A percentile compares a stretch with the other conserved stretches of the same genome.
Conservation (phyloP, 2,113 vertebrate species). For the Cepphus grylle region DNA sequence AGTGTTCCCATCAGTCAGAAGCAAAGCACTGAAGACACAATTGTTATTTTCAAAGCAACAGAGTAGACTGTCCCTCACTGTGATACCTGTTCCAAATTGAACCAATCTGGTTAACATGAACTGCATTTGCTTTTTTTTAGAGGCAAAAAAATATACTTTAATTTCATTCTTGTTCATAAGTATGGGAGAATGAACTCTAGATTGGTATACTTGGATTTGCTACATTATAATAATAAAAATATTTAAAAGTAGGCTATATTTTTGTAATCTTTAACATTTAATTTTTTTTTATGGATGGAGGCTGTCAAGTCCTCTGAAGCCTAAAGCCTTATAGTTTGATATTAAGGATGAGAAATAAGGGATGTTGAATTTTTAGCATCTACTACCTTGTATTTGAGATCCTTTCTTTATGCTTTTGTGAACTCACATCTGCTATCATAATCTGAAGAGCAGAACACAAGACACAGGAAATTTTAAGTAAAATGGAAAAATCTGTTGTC, state of each 20-base stretch:
- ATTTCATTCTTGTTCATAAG: background rate
- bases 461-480: background rate
- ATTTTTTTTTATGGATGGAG: background rate
- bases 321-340: background rate
- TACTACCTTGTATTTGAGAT: background rate
- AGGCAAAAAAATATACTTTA: background rate
- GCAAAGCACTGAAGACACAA: background rate
- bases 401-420: background rate
- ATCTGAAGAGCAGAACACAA: background rate
- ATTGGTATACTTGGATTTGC: background rate
- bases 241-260: background rate
- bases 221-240: background rate
- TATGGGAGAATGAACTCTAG: background rate
- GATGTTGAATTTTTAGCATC: background rate
- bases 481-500: background rate
- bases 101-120: background rate
- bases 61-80: background rate
- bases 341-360: background rate
- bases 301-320: background rate
- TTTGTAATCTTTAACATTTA: background rate
- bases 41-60: background rate
- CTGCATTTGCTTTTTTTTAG: background rate
- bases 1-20: background rate
- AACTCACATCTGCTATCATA: background rate
- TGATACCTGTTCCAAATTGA: background rate